These are phyloP conservation scores for Haliaeetus leucogaster DNA, from an alignment of 2,113 vertebrate species.

Conservation along the genomic window DNA sequence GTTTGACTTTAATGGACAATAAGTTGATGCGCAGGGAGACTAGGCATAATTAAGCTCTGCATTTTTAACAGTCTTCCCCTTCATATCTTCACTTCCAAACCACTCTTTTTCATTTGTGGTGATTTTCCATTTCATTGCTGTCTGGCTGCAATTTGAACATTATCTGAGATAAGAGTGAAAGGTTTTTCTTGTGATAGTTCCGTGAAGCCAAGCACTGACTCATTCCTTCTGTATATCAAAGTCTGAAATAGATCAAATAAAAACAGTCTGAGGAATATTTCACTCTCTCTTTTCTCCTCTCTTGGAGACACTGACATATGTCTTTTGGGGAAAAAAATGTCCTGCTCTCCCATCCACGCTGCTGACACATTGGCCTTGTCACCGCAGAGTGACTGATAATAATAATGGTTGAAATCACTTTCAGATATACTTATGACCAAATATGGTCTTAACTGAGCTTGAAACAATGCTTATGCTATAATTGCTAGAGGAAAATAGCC, in stretches of 20 bases:
- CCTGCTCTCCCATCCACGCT: not conserved
- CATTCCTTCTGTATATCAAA: conserved; percentile 56
- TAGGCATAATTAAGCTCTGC: not conserved
- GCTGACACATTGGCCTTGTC: conserved; percentile 45
- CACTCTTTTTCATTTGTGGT: not conserved
- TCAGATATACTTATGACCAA: not conserved
- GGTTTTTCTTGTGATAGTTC: conserved; percentile 57
- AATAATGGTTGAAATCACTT: conserved; percentile 7
- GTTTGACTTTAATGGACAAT: not conserved
- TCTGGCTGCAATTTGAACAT: conserved; percentile 41
- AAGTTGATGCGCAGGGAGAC: not conserved
- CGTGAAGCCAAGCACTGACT: conserved; percentile 32
- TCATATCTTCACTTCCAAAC: conserved; percentile 12
- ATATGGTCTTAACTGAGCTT: not conserved
- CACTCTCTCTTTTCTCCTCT: conserved; percentile 37
- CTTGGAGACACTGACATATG: conserved; percentile 57
- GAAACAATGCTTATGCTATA: not conserved
- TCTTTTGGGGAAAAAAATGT: conserved; percentile 34
- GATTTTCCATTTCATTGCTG: conserved; percentile 20
- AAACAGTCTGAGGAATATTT: conserved; percentile 65
- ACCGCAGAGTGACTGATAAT: not conserved
- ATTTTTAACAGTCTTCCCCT: not conserved
- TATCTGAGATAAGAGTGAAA: conserved; percentile 56
- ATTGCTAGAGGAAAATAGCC: not conserved
- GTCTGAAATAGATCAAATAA: conserved; percentile 66